Evolutionary conservation across 2,797 vertebrate species (phyloP).

Genomic region (Cetoscarus ocellatus): DNA sequence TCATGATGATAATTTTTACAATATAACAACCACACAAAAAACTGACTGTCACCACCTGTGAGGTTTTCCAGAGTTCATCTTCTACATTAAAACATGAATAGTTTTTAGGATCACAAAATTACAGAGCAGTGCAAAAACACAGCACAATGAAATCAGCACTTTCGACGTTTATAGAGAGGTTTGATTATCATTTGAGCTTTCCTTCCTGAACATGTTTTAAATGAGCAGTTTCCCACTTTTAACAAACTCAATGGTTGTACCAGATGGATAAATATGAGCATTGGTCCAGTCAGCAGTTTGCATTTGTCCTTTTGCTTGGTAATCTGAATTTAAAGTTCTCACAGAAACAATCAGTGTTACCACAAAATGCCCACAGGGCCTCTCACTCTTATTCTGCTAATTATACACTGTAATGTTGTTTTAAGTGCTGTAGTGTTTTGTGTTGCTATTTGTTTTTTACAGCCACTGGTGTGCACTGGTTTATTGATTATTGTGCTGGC

Average conservation of each 20-base stretch:
- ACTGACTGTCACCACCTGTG: not conserved
- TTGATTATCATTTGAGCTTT: constrained; percentile 1
- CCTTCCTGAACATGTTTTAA: not conserved
- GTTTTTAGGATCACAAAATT: not conserved
- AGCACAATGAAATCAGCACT: not conserved
- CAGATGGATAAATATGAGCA: not conserved
- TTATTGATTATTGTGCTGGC: not conserved
- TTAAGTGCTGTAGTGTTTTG: not conserved
- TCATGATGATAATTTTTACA: not conserved
- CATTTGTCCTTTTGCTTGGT: not conserved
- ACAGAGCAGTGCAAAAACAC: not conserved
- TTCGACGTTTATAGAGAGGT: not conserved
- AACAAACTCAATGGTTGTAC: not conserved
- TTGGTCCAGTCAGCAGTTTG: not conserved
- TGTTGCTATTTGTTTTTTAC: not conserved
- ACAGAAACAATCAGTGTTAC: not conserved
- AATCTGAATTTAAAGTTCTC: not conserved
- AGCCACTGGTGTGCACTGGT: not conserved
- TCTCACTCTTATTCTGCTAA: not conserved
- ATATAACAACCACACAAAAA: not conserved
- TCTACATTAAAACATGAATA: not conserved
- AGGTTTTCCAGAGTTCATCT: not conserved
- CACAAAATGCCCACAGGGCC: not conserved
- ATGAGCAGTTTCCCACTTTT: not conserved
- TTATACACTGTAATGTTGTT: not conserved